A percentile compares a stretch with the other conserved stretches of the same genome.
Evolutionary conservation across 2,888 invertebrate genomes (phyloP).

Genomic region (Oeneis ivallda): DNA sequence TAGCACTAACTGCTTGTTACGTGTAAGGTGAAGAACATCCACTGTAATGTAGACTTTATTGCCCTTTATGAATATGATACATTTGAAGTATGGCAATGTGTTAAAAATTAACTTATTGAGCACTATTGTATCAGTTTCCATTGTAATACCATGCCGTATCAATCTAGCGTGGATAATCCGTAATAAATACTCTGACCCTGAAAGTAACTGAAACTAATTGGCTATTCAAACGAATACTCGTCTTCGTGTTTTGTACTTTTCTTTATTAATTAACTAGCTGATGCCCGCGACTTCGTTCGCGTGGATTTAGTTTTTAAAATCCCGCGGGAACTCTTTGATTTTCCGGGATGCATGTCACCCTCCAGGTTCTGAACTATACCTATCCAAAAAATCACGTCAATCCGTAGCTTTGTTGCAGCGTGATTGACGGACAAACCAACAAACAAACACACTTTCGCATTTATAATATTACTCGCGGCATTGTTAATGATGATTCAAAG

Average conservation of each 20-base stretch:
- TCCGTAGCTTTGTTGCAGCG: no score
- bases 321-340: no score
- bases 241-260: constrained; percentile 24
- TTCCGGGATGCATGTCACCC: no score
- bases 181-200: constrained; percentile 62
- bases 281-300: no score
- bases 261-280: constrained; percentile 24
- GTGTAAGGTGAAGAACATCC: constrained; percentile 26
- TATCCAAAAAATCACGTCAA: no score
- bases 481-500: no score
- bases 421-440: no score
- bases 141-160: constrained; percentile 40
- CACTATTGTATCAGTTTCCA: constrained; percentile 39
- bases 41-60: constrained; percentile 32
- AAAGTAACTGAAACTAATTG: constrained; percentile 49
- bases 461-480: no score
- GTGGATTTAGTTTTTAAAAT: no score
- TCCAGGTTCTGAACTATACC: no score
- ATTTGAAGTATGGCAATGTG: constrained; percentile 10
- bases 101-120: constrained; percentile 28
- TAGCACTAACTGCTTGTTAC: constrained; percentile 37
- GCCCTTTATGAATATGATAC: constrained; percentile 18
- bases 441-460: constrained; percentile 23
- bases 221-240: constrained; percentile 34
- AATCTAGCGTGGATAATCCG: constrained; percentile 55